These are phyloP conservation scores for Mesorhabditis belari DNA, from an alignment of 2,888 invertebrate genomes.

Conservation along the genomic window DNA sequence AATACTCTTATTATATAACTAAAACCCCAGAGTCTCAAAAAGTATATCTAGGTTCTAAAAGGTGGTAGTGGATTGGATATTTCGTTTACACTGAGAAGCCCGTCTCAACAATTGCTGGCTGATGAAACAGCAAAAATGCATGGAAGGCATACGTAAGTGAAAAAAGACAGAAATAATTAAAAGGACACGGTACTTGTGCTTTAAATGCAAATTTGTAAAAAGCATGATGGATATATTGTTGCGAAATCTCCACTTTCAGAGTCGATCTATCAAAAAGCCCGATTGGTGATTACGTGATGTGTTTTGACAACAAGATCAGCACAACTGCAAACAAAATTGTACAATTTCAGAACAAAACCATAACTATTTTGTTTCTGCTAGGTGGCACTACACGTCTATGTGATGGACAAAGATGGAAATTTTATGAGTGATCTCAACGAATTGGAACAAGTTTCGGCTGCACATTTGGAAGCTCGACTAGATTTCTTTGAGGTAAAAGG, in stretches of 20 bases:
- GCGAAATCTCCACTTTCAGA: conserved; percentile 2
- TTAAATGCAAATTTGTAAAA: too few relatives aligned
- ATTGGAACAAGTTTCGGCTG: conserved; percentile 3
- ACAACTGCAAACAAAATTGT: conserved; percentile 11
- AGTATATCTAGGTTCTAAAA: conserved; percentile 9
- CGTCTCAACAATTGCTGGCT: neutral
- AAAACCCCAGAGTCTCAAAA: too few relatives aligned
- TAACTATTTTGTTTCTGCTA: neutral
- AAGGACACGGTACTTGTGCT: too few relatives aligned
- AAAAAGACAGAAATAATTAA: too few relatives aligned
- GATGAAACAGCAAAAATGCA: conserved; percentile 3
- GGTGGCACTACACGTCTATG: conserved; percentile 8
- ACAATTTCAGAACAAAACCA: neutral
- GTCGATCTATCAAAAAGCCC: conserved; percentile 5
- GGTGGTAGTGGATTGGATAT: conserved; percentile 10
- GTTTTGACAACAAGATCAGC: conserved; percentile 16
- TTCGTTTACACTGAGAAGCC: conserved; percentile 4
- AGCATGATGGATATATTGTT: too few relatives aligned
- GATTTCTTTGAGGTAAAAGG: conserved; percentile 5
- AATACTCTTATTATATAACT: too few relatives aligned
- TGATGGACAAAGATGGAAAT: conserved; percentile 7
- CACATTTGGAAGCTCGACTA: conserved; percentile 2
- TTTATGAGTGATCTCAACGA: conserved; percentile 6
- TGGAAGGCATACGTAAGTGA: neutral
- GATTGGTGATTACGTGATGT: conserved; percentile 7